Conservation (phyloP, 2,888 invertebrate species). For the Cerceris ruficornis region DNA sequence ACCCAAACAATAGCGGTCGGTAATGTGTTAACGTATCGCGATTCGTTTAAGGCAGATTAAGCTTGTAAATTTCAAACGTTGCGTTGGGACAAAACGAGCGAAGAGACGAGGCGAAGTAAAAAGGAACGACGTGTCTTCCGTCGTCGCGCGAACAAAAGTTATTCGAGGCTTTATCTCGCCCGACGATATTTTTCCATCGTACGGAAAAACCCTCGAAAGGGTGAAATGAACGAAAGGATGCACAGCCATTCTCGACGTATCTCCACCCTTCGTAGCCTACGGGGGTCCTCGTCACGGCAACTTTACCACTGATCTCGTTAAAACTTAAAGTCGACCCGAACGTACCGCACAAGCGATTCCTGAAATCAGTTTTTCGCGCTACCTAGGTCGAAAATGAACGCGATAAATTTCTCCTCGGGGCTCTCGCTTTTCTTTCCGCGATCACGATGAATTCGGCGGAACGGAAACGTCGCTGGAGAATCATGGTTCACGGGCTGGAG, state of each 20-base stretch:
- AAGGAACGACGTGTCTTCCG: too few species aligned
- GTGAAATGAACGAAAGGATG: slow-evolving; percentile 13
- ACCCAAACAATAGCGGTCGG: too few species aligned
- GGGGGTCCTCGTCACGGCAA: slow-evolving; percentile 44
- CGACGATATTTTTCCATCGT: not conserved
- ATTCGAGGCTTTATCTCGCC: not conserved
- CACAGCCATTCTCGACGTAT: slow-evolving; percentile 18
- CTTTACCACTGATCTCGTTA: slow-evolving; percentile 61
- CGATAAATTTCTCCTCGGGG: slow-evolving; percentile 57
- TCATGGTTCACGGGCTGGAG: slow-evolving; percentile 26
- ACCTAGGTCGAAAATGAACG: slow-evolving; percentile 34
- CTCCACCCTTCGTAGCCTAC: slow-evolving; percentile 4
- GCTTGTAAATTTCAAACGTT: too few species aligned
- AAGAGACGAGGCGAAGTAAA: too few species aligned
- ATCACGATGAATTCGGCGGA: slow-evolving; percentile 18
- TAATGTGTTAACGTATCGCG: too few species aligned
- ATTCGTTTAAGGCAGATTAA: too few species aligned
- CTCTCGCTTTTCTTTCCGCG: not conserved
- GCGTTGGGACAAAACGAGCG: too few species aligned
- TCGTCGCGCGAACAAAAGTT: not conserved
- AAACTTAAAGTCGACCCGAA: slow-evolving; percentile 57
- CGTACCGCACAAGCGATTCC: slow-evolving; percentile 22
- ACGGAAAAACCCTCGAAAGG: not conserved
- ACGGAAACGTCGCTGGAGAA: slow-evolving; percentile 25
- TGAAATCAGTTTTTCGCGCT: slow-evolving; percentile 44